phyloP scores from a whole-genome alignment of 1,140 invertebrate genomes.

The Aplysia californica region DNA sequence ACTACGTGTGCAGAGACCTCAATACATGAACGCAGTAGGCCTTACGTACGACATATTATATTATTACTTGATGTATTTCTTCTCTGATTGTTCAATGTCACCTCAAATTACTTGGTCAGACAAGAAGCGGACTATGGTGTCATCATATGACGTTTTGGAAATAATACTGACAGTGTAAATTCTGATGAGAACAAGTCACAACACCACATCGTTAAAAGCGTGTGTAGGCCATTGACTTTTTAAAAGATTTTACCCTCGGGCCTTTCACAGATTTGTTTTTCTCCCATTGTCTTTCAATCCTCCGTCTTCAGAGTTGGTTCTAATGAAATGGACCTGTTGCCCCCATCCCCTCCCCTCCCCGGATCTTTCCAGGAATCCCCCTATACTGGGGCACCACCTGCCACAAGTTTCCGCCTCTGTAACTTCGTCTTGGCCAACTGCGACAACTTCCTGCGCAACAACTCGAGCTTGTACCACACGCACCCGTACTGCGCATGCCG shows the following conservation, averaged over 20 bases:
- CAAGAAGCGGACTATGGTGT: too few relatives aligned
- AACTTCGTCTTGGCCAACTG: neutral
- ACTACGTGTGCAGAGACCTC: too few relatives aligned
- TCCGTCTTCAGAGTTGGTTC: neutral
- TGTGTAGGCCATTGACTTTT: neutral
- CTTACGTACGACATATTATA: too few relatives aligned
- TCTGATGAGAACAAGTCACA: too few relatives aligned
- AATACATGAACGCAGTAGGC: too few relatives aligned
- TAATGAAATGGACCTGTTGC: neutral
- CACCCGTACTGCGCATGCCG: constrained; percentile 13
- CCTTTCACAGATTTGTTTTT: neutral
- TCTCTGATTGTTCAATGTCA: too few relatives aligned
- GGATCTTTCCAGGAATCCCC: neutral
- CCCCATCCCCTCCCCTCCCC: neutral
- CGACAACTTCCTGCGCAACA: neutral
- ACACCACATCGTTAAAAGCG: too few relatives aligned
- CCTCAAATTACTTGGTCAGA: too few relatives aligned
- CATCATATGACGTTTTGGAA: too few relatives aligned
- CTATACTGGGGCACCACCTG: neutral
- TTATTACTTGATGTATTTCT: too few relatives aligned
- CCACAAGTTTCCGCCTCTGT: constrained; percentile 6
- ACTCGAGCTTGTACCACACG: neutral
- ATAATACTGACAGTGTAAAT: too few relatives aligned
- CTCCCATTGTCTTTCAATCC: neutral
- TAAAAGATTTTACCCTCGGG: neutral